A percentile compares a stretch with the other conserved stretches of the same genome.
These are phyloP conservation scores for Melozone crissalis DNA, from an alignment of 2,113 vertebrate genomes.

Conservation along the genomic window DNA sequence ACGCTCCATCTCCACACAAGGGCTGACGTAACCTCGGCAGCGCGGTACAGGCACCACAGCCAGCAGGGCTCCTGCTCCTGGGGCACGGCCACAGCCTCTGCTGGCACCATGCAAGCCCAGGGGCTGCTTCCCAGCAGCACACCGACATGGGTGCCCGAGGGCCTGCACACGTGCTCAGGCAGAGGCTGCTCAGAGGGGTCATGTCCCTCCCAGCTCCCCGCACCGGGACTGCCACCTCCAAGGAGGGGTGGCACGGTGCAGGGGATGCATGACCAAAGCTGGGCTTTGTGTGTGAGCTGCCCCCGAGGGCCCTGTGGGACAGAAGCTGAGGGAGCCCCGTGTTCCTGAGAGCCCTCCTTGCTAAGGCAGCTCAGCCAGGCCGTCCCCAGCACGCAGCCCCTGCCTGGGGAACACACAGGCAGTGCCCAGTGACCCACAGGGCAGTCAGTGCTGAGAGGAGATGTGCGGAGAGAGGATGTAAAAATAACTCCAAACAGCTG, in stretches of 20 bases:
- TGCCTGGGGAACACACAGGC: neutral
- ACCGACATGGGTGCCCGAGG: too few relatives aligned
- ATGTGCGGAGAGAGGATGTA: neutral
- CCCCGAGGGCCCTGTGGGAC: neutral
- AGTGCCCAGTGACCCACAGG: rapidly evolving
- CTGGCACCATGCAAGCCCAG: neutral
- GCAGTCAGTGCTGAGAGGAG: rapidly evolving
- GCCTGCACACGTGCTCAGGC: rapidly evolving
- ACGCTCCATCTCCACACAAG: neutral
- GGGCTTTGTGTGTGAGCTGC: neutral
- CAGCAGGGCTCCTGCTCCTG: neutral
- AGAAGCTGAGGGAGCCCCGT: neutral
- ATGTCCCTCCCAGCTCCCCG: neutral
- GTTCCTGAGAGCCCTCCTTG: neutral
- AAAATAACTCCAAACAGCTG: constrained; percentile 57
- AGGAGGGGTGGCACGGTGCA: too few relatives aligned
- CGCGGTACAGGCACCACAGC: neutral
- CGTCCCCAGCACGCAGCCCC: rapidly evolving
- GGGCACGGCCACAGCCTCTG: neutral
- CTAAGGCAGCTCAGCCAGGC: rapidly evolving
- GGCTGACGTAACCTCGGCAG: neutral
- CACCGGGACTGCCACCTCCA: neutral
- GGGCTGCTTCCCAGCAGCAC: neutral
- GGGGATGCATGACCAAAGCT: rapidly evolving
- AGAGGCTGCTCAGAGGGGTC: neutral